Conservation (phyloP, 2,113 vertebrate species). For the Paracanthobrama guichenoti region DNA sequence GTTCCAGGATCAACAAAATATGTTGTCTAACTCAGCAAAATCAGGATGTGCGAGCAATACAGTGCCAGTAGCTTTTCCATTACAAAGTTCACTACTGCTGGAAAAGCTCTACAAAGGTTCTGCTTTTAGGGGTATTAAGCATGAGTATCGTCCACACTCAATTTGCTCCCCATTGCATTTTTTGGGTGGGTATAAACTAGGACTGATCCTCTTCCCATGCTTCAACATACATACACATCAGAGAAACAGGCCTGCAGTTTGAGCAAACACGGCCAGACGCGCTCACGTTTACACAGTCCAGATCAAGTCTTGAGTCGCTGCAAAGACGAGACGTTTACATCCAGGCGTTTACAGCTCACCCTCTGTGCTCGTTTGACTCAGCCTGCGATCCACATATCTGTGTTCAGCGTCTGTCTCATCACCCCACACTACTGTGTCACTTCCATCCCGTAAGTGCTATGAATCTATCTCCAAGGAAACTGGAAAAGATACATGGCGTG, state of each 20-base stretch:
- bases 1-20: too few species aligned
- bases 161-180: background rate
- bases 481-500: slow-evolving; percentile 8
- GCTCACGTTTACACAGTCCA: slow-evolving; percentile 12
- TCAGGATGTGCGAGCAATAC: too few species aligned
- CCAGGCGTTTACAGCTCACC: slow-evolving; percentile 15
- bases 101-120: background rate
- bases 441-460: slow-evolving; percentile 22
- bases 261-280: slow-evolving; percentile 24
- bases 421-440: slow-evolving; percentile 19
- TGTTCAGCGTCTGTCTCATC: slow-evolving; percentile 22
- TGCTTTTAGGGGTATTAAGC: background rate
- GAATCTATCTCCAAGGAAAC: slow-evolving; percentile 39
- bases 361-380: slow-evolving; percentile 22
- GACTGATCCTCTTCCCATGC: background rate
- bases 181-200: background rate
- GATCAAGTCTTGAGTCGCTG: background rate
- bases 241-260: background rate
- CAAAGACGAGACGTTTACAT: background rate
- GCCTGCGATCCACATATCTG: slow-evolving; percentile 23
- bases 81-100: background rate
- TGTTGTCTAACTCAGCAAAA: too few species aligned
- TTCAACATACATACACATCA: background rate
- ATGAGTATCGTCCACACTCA: too few species aligned
- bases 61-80: too few species aligned